Conservation (phyloP, 30 jellyfish, hydroid and myxozoan genomes). For the Aurelia sp. region DNA sequence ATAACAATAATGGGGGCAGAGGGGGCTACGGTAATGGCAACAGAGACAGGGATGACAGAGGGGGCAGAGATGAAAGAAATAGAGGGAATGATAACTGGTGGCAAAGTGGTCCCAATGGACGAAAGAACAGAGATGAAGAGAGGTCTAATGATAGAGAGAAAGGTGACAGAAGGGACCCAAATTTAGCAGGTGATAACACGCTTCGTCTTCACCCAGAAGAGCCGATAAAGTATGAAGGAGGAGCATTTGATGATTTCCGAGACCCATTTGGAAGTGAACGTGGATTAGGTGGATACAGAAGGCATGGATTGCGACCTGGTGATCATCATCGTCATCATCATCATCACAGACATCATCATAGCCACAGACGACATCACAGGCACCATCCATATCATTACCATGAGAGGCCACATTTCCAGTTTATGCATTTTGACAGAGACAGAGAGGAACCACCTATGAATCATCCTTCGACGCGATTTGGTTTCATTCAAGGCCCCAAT, state of each 20-base stretch:
- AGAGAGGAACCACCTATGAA: no score
- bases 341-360: neutral
- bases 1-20: no score
- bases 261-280: neutral
- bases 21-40: no score
- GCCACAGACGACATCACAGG: conserved; percentile 3
- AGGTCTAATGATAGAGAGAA: neutral
- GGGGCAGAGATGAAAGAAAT: no score
- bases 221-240: conserved; percentile 26
- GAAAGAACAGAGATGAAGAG: neutral
- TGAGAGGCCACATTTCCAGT: neutral
- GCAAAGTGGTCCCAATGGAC: neutral
- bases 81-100: no score
- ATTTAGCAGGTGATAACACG: neutral
- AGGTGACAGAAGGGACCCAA: neutral
- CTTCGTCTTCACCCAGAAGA: conserved; percentile 15
- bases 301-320: neutral
- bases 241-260: neutral
- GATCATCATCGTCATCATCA: no score
- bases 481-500: no score
- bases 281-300: conserved; percentile 5
- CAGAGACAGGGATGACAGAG: no score
- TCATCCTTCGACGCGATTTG: no score
- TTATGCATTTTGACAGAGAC: neutral
- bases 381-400: conserved; percentile 1